A percentile compares a stretch with the other conserved stretches of the same genome.
These are phyloP conservation scores for Palythoa grandis DNA, from an alignment of 92 coral and sea anemone species.

Conservation along the genomic window DNA sequence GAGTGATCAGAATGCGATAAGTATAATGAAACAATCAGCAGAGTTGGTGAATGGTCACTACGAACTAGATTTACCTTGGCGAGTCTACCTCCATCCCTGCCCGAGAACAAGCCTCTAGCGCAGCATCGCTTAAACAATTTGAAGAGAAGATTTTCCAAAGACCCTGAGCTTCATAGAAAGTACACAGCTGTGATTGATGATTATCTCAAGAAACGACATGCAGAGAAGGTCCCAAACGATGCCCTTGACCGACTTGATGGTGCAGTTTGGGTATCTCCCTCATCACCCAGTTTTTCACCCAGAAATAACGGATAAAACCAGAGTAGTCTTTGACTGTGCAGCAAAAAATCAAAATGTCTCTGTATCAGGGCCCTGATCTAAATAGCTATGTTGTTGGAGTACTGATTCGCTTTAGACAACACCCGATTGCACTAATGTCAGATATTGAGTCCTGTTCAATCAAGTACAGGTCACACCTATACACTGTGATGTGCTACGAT, in stretches of 20 bases:
- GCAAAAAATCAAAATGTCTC: not conserved
- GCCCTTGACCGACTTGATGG: not conserved
- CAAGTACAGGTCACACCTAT: conserved; percentile 8
- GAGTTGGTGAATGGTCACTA: not conserved
- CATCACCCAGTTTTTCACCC: not conserved
- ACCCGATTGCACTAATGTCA: not conserved
- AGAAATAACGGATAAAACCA: not conserved
- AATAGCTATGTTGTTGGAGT: not conserved
- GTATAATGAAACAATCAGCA: not conserved
- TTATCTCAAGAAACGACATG: not conserved
- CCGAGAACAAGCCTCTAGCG: not conserved
- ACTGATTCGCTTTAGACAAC: not conserved
- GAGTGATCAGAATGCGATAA: not conserved
- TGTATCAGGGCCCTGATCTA: conserved; percentile 2
- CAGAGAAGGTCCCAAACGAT: not conserved
- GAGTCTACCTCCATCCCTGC: not conserved
- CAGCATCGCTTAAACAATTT: not conserved
- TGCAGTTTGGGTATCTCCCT: not conserved
- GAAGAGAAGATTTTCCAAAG: not conserved
- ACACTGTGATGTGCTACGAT: not conserved
- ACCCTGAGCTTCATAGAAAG: not conserved
- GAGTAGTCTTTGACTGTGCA: not conserved
- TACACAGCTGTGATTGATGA: not conserved
- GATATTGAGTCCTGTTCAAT: conserved; percentile 13
- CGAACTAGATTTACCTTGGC: not conserved